Conservation (phyloP, 2,888 invertebrate species). For the Drosophila antonietae region DNA sequence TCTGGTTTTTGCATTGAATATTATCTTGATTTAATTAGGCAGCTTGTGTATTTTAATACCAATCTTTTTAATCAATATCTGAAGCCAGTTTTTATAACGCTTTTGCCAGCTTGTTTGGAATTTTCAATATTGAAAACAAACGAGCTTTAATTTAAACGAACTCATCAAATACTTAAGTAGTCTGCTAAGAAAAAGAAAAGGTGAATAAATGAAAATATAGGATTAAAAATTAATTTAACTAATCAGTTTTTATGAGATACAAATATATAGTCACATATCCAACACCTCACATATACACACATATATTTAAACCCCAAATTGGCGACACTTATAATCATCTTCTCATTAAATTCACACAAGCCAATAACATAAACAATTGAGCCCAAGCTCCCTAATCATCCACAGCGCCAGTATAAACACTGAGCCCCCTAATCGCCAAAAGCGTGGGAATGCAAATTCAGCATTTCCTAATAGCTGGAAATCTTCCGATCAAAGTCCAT, state of each 20-base stretch:
- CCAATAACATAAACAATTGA: too few species aligned
- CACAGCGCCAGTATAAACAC: too few species aligned
- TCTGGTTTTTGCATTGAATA: constrained; percentile 19
- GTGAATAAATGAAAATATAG: constrained; percentile 2
- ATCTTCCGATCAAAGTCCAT: too few species aligned
- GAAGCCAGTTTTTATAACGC: constrained; percentile 18
- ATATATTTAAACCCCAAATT: too few species aligned
- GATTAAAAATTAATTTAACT: neutral
- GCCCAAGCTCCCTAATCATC: too few species aligned
- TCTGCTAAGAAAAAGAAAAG: constrained; percentile 24
- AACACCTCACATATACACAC: too few species aligned
- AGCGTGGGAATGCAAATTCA: too few species aligned
- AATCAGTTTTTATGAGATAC: constrained; percentile 12
- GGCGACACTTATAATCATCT: too few species aligned
- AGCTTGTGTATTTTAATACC: constrained; percentile 16
- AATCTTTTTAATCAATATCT: constrained; percentile 21
- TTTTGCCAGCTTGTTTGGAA: constrained; percentile 14
- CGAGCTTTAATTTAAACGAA: constrained; percentile 49
- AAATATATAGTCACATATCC: neutral
- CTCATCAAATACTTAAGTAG: constrained; percentile 35
- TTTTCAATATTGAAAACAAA: constrained; percentile 40
- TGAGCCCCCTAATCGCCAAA: too few species aligned
- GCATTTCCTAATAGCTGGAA: too few species aligned
- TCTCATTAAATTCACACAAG: too few species aligned
- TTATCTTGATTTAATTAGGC: constrained; percentile 27